Conservation (phyloP, 2,888 invertebrate genomes). For the Xestia rhomboidea region DNA sequence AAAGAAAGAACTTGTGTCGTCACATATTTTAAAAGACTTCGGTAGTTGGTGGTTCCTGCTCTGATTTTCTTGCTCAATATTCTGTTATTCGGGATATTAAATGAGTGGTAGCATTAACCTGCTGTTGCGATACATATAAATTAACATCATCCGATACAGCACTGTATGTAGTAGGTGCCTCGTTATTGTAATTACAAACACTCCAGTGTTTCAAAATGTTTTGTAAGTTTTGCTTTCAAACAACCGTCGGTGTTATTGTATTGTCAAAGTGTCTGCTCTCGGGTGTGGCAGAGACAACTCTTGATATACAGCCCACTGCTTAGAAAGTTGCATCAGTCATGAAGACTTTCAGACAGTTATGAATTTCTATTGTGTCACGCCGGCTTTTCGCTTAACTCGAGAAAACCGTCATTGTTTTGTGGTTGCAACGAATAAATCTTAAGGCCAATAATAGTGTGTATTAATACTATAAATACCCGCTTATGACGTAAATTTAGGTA, state of each 20-base stretch:
- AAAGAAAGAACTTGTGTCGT: neutral
- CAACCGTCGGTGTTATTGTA: constrained; percentile 19
- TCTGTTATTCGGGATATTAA: neutral
- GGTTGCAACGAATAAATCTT: neutral
- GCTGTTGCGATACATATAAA: neutral
- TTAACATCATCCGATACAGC: neutral
- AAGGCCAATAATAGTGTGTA: neutral
- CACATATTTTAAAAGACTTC: neutral
- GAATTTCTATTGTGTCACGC: constrained; percentile 10
- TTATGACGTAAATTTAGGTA: too few species aligned
- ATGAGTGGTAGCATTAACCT: neutral
- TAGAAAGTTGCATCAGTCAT: constrained; percentile 37
- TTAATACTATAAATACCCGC: neutral
- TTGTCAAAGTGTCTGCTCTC: neutral
- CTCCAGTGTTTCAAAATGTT: constrained; percentile 18
- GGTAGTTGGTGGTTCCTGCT: accelerated
- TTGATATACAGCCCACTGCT: constrained; percentile 24
- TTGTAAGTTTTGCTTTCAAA: constrained; percentile 22
- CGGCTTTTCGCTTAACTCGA: neutral
- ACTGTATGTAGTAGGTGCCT: neutral
- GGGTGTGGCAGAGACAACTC: constrained; percentile 29
- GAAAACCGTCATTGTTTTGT: neutral
- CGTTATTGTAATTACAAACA: constrained; percentile 13
- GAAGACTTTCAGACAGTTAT: constrained; percentile 26
- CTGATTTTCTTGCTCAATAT: neutral